Evolutionary conservation across 2,888 invertebrate genomes (phyloP).

Genomic region (Strigamia maritima): DNA sequence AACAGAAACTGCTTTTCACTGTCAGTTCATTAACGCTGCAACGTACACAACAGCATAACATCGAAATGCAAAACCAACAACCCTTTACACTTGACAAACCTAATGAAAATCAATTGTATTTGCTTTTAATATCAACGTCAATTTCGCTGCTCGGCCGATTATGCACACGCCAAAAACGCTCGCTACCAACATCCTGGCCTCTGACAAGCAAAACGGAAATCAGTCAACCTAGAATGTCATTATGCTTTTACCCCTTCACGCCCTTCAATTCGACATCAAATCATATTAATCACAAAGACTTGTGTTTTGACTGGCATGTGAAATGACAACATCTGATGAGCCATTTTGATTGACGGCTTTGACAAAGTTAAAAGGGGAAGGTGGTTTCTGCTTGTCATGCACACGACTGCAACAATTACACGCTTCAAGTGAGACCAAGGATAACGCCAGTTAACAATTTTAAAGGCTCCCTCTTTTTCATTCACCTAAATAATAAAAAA

Average conservation of each 20-base stretch:
- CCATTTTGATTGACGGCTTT: neutral
- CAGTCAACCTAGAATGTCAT: neutral
- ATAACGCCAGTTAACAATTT: neutral
- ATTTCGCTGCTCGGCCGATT: neutral
- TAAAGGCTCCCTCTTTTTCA: neutral
- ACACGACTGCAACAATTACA: neutral
- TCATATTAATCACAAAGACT: neutral
- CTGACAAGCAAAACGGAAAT: neutral
- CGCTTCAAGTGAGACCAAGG: neutral
- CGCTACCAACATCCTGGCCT: neutral
- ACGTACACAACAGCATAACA: neutral
- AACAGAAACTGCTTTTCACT: neutral
- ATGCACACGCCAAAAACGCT: constrained; percentile 9
- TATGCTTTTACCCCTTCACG: neutral
- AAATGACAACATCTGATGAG: neutral
- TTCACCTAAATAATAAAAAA: neutral
- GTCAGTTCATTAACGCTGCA: neutral
- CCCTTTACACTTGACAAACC: constrained; percentile 7
- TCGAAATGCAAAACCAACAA: neutral
- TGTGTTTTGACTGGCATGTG: neutral
- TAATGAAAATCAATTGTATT: constrained; percentile 34
- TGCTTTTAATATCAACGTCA: constrained; percentile 27
- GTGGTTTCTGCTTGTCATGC: neutral
- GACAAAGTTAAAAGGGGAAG: neutral
- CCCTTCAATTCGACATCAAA: neutral